A percentile compares a stretch with the other conserved stretches of the same genome.
Conservation (phyloP, 2,113 vertebrate species). For the Antigone vipio region DNA sequence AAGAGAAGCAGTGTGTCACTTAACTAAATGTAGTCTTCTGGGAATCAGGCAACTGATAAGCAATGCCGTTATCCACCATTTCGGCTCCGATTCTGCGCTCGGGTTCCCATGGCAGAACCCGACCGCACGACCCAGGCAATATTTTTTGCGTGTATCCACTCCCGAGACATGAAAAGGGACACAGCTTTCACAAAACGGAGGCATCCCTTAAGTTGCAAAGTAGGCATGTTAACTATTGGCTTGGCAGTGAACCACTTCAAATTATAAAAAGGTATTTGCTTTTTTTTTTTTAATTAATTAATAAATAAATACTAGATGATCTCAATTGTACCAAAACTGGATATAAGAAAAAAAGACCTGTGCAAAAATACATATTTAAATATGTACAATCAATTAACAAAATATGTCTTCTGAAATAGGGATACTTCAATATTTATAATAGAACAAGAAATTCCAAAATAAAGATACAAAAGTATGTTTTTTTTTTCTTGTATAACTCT, state of each 20-base stretch:
- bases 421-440: constrained; percentile 94
- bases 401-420: constrained; percentile 99
- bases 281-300: constrained; percentile 82
- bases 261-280: constrained; percentile 89
- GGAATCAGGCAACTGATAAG: constrained; percentile 82
- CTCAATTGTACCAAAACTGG: constrained; percentile 97
- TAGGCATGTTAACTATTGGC: constrained; percentile 87
- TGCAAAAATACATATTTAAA: constrained; percentile 99
- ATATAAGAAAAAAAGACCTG: constrained; percentile 95
- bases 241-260: constrained; percentile 99
- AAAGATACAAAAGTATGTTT: constrained; percentile 84
- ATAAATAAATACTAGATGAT: constrained; percentile 99
- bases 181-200: constrained; percentile 66
- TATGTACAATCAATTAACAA: constrained; percentile 99
- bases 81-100: neutral
- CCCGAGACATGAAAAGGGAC: constrained; percentile 74
- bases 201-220: constrained; percentile 72
- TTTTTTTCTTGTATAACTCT: constrained; percentile 78
- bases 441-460: constrained; percentile 86
- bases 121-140: neutral
- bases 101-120: neutral
- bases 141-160: constrained; percentile 38
- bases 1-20: constrained; percentile 75
- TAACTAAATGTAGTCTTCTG: constrained; percentile 62
- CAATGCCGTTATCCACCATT: constrained; percentile 32